Base-by-base conservation (phyloP, 1,140 invertebrate species). In the Cydia splendana region DNA sequence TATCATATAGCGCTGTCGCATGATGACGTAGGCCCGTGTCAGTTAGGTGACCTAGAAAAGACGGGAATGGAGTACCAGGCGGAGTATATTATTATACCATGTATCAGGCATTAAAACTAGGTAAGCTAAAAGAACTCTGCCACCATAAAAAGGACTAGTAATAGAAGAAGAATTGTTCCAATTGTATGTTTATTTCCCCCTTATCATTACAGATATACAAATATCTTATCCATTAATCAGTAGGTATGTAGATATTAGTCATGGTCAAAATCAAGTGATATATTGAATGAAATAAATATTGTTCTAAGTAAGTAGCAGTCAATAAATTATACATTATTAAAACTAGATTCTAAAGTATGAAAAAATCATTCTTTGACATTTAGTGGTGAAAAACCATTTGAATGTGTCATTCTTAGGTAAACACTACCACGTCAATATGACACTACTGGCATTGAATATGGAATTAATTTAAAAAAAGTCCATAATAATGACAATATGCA, bases 161-260 rank as follows among this genome's bases (percentile, higher is more conserved):
- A 67, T 67, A 67, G 18, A 65, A 15, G 30, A 6, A 18, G 18
- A 42, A 18, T 24, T 71, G 34, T 42, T 71, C 34, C 30, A 18
- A 71, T 71, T 71, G 28, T 69, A 71, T 38, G 30, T 71, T 71
- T 71, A 71, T 71, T 71, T 42, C 65, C 28, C 67, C 67, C 9
- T 71, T 71, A 71, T 71, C 30, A 71, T 71, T 71, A 71, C 67
- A 71, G 67, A 71, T 71, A 71, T 71, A 71, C 67, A 71, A 71
- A 71, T 71, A 71, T 71, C 67, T 71, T 71, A 71, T 71, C 38
- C 34, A 71, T 71, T 71, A 71, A 18, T 71, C 30, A 67, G 34
- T n/a, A n/a, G n/a, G n/a, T n/a, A n/a, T n/a, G 67, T 34, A 69
- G 65, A 69, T 69, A 69, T n/a, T 34, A 69, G 15, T 10, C 28